Conservation (phyloP, 2,797 vertebrate genomes). For the Micropoecilia bifurca region DNA sequence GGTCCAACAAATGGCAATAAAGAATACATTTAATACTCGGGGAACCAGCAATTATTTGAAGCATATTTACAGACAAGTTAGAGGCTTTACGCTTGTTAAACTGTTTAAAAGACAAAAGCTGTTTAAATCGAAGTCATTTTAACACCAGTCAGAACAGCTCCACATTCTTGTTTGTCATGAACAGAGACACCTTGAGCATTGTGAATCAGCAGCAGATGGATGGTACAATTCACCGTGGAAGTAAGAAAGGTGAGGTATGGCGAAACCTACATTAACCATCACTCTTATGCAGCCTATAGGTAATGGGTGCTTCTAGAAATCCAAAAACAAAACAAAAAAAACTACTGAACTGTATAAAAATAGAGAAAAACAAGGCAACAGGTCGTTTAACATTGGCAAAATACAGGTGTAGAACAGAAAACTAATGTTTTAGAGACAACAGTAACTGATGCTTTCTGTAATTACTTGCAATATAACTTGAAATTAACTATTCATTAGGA, state of each 20-base stretch:
- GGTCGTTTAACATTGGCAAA: constrained; percentile 24
- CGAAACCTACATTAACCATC: constrained; percentile 34
- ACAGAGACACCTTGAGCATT: constrained; percentile 19
- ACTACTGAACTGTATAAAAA: constrained; percentile 57
- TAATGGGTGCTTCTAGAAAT: constrained; percentile 20
- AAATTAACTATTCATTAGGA: constrained; percentile 10
- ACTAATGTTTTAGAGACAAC: constrained; percentile 10
- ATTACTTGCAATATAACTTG: constrained; percentile 14
- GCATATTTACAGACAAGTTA: constrained; percentile 60
- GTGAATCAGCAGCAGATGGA: constrained; percentile 43
- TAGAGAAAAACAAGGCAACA: constrained; percentile 64
- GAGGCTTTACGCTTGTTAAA: constrained; percentile 27
- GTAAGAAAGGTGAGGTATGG: constrained; percentile 25
- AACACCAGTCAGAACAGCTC: constrained; percentile 27
- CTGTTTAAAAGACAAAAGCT: constrained; percentile 18
- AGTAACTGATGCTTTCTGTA: constrained; percentile 13
- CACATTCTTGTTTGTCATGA: constrained; percentile 54
- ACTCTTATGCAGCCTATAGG: constrained; percentile 16
- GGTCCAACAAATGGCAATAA: constrained; percentile 65
- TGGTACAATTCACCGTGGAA: constrained; percentile 14
- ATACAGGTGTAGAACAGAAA: constrained; percentile 4
- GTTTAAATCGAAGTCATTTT: constrained; percentile 13
- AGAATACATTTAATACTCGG: constrained; percentile 25
- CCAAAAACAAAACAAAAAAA: constrained; percentile 29
- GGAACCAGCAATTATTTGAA: constrained; percentile 14